Conservation (phyloP, 2,113 vertebrate species). For the Rhinoderma darwinii region DNA sequence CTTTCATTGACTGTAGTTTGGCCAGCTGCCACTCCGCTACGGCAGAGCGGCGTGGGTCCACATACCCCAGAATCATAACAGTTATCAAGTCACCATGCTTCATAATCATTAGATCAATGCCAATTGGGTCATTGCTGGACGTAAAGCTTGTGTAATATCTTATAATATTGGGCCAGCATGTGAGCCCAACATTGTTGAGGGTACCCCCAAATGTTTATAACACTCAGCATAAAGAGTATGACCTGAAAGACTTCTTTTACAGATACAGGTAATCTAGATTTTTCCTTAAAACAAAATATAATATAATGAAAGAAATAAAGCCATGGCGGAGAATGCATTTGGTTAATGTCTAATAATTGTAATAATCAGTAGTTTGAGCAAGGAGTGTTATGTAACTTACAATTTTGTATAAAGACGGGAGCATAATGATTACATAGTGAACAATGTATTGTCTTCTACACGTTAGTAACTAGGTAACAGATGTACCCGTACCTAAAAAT, state of each 20-base stretch:
- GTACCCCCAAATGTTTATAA: background rate
- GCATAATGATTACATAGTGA: slow-evolving; percentile 24
- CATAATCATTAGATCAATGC: too few relatives aligned
- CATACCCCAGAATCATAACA: too few relatives aligned
- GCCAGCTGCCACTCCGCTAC: too few relatives aligned
- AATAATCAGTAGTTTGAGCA: slow-evolving; percentile 5
- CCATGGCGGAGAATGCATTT: background rate
- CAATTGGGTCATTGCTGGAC: too few relatives aligned
- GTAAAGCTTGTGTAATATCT: too few relatives aligned
- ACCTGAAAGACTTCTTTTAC: background rate
- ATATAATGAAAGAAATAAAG: background rate
- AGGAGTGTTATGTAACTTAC: slow-evolving; percentile 29
- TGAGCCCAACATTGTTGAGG: background rate
- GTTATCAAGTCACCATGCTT: too few relatives aligned
- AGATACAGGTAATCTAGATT: background rate
- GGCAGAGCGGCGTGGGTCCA: too few relatives aligned
- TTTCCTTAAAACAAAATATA: background rate
- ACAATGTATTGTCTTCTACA: slow-evolving; percentile 27
- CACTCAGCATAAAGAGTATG: too few relatives aligned
- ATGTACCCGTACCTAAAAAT: slow-evolving; percentile 42
- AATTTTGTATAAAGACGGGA: slow-evolving; percentile 25
- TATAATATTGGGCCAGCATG: too few relatives aligned
- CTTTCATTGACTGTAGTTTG: too few relatives aligned
- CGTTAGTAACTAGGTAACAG: slow-evolving; percentile 51
- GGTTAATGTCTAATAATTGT: background rate